phyloP scores from a whole-genome alignment of 2,113 vertebrate species.

The Cephalopholis sonnerati region DNA sequence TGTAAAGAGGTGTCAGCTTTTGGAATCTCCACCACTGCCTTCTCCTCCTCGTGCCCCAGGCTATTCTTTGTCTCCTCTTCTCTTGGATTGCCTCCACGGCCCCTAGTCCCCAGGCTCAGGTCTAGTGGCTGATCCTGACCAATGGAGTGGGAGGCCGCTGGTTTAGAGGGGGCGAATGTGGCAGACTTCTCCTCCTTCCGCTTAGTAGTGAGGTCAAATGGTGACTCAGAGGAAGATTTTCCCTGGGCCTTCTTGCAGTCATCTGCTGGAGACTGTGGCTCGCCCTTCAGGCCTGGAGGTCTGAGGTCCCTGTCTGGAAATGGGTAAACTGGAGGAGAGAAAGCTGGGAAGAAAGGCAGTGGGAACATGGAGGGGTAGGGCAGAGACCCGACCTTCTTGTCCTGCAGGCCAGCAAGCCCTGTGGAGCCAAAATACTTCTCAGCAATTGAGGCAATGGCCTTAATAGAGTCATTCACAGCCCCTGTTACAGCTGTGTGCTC shows the following conservation, averaged over 20 bases:
- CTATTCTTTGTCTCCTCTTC: constrained; percentile 88
- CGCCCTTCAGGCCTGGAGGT: constrained; percentile 90
- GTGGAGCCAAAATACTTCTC: constrained; percentile 99
- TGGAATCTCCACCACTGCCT: constrained; percentile 85
- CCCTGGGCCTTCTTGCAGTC: constrained; percentile 92
- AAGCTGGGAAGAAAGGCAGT: constrained; percentile 97
- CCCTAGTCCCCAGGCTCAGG: constrained; percentile 91
- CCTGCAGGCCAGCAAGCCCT: constrained; percentile 95
- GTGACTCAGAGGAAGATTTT: constrained; percentile 90
- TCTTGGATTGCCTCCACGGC: constrained; percentile 86
- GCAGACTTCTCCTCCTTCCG: constrained; percentile 92
- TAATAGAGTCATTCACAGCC: constrained; percentile 99
- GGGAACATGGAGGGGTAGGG: constrained; percentile 99
- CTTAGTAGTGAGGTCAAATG: constrained; percentile 98
- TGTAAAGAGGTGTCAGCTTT: constrained; percentile 92
- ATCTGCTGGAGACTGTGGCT: constrained; percentile 89
- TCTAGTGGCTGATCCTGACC: constrained; percentile 97
- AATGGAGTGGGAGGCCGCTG: constrained; percentile 80
- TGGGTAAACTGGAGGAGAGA: constrained; percentile 97
- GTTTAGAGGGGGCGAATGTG: constrained; percentile 84
- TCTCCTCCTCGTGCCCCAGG: constrained; percentile 90
- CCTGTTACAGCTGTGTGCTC: constrained; percentile 97
- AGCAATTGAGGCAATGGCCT: constrained; percentile 99
- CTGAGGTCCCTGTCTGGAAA: constrained; percentile 96
- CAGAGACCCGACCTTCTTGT: constrained; percentile 95